Evolutionary conservation across 1,140 invertebrate species (phyloP).

Genomic region (Drosophila virilis): DNA sequence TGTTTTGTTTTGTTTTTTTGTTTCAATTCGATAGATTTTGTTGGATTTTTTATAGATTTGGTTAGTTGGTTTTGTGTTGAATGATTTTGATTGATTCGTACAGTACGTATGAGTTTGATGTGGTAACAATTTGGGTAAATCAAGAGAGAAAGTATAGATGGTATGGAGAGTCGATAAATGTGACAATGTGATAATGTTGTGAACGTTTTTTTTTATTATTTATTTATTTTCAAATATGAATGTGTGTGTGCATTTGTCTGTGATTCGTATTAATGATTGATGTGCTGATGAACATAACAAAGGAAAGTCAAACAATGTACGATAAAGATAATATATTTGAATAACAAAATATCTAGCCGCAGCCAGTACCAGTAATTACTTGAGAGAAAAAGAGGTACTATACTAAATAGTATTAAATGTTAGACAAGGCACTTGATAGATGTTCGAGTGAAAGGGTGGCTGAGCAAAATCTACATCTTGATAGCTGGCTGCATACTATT

Average conservation of each 20-base stretch:
- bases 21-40: background rate
- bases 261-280: background rate
- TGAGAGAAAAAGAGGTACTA: background rate
- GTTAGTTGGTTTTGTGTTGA: conserved; percentile 42
- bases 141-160: conserved; percentile 54
- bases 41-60: background rate
- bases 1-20: conserved; percentile 25
- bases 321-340: conserved; percentile 3
- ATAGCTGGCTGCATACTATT: conserved; percentile 14
- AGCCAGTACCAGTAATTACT: conserved; percentile 9
- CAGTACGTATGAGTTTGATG: conserved; percentile 46
- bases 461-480: background rate
- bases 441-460: background rate
- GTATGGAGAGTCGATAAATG: conserved; percentile 49
- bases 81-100: conserved; percentile 18
- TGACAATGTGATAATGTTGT: conserved; percentile 43
- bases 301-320: conserved; percentile 17
- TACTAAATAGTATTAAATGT: conserved; percentile 1
- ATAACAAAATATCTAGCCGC: conserved; percentile 2
- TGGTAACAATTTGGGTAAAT: conserved; percentile 46
- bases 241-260: conserved; percentile 27
- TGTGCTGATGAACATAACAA: conserved; percentile 12
- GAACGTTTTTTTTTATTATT: conserved; percentile 19
- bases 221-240: conserved; percentile 2
- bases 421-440: conserved; percentile 30